Conservation (phyloP, 2,113 vertebrate genomes). For the Rhizomys pruinosus region DNA sequence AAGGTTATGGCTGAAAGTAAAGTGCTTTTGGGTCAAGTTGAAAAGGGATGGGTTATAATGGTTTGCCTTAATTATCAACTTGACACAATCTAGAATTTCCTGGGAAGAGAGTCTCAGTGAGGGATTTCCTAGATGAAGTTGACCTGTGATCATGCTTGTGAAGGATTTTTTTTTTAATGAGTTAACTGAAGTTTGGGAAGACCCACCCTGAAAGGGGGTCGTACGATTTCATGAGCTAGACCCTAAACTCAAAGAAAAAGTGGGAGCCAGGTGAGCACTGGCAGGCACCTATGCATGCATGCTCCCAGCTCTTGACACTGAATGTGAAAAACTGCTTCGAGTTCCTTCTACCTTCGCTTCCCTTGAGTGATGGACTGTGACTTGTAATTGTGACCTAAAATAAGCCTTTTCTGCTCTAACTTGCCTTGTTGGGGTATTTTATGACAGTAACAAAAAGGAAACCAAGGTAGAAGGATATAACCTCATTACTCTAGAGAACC, state of each 20-base stretch:
- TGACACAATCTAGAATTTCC: too few relatives aligned
- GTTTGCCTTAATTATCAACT: too few relatives aligned
- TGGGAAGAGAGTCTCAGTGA: too few relatives aligned
- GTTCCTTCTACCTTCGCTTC: neutral
- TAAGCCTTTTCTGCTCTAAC: neutral
- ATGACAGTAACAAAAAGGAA: neutral
- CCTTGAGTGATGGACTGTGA: neutral
- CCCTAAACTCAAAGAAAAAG: neutral
- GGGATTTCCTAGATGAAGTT: too few relatives aligned
- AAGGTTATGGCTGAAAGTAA: too few relatives aligned
- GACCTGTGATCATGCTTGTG: too few relatives aligned
- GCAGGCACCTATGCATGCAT: neutral
- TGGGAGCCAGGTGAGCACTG: neutral
- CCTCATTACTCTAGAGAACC: neutral
- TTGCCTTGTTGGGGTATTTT: neutral
- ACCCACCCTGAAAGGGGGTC: too few relatives aligned
- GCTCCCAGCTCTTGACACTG: neutral
- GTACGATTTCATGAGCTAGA: neutral
- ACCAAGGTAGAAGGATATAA: neutral
- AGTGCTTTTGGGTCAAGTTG: too few relatives aligned
- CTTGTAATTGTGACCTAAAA: neutral
- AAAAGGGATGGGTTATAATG: too few relatives aligned
- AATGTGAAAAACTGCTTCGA: neutral
- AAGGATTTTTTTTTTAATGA: too few relatives aligned
- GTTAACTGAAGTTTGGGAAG: too few relatives aligned